phyloP scores from a whole-genome alignment of 2,888 invertebrate species.

The Hemistola chrysoprasaria region DNA sequence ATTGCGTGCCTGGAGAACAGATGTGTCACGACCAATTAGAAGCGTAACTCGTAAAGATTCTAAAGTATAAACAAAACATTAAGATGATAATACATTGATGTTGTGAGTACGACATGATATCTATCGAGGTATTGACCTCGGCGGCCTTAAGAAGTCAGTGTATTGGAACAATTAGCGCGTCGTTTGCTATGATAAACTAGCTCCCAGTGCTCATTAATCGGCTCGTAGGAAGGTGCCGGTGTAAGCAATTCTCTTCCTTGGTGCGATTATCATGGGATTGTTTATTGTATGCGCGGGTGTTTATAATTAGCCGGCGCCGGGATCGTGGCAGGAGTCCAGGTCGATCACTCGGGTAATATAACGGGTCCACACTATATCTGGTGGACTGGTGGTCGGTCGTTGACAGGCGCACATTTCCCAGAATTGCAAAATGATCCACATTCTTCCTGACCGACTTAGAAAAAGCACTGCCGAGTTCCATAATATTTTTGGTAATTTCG shows the following conservation, averaged over 20 bases:
- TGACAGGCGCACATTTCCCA: conserved; percentile 65
- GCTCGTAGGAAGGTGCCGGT: conserved; percentile 30
- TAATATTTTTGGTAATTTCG: no score
- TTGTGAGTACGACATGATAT: conserved; percentile 5
- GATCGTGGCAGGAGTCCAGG: conserved; percentile 75
- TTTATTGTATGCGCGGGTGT: conserved; percentile 53
- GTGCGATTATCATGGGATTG: conserved; percentile 54
- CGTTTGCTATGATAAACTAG: conserved; percentile 45
- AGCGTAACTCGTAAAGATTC: not conserved
- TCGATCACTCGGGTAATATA: conserved; percentile 75
- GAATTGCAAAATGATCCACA: conserved; percentile 5
- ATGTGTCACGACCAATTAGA: conserved; percentile 21
- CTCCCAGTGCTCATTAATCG: conserved; percentile 44
- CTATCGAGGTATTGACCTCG: conserved; percentile 37
- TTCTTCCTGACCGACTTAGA: not conserved
- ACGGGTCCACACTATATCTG: conserved; percentile 71
- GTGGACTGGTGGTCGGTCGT: conserved; percentile 69
- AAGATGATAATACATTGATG: conserved; percentile 3
- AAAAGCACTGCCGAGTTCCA: no score
- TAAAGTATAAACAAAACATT: conserved; percentile 20
- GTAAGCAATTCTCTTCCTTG: conserved; percentile 57
- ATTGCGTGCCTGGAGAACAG: conserved; percentile 14
- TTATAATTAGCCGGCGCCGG: conserved; percentile 71
- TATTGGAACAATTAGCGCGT: conserved; percentile 48
- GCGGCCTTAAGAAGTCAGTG: conserved; percentile 39